phyloP scores from a whole-genome alignment of 2,113 vertebrate genomes.

The Dermatemys mawii region DNA sequence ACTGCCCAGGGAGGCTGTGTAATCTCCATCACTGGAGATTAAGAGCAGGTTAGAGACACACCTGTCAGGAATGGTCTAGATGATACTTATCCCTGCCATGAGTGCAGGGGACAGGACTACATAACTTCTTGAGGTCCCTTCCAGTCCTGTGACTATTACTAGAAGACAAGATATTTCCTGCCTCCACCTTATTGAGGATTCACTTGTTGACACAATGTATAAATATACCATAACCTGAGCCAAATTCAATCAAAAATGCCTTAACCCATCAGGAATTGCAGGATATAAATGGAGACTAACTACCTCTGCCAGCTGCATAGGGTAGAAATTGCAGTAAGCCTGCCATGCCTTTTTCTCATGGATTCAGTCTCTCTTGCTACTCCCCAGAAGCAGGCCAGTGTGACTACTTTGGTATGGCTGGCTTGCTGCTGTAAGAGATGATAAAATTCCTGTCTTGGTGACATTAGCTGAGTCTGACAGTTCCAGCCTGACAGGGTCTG shows the following conservation, averaged over 20 bases:
- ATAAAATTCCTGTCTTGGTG: background rate
- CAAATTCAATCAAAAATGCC: background rate
- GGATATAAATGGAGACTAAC: background rate
- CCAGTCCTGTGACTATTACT: slow-evolving; percentile 28
- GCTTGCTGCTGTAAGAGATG: background rate
- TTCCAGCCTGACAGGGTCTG: background rate
- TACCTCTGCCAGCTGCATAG: background rate
- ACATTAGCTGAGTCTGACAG: background rate
- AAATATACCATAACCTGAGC: background rate
- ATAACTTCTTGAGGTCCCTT: background rate
- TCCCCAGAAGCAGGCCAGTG: background rate
- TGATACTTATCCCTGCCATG: too few species aligned
- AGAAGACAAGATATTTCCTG: slow-evolving; percentile 51
- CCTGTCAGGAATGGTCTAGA: too few species aligned
- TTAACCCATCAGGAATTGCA: background rate
- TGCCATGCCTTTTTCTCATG: background rate
- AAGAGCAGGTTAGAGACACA: too few species aligned
- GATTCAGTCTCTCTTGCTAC: too few species aligned
- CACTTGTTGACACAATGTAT: slow-evolving; percentile 4
- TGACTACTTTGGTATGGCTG: background rate
- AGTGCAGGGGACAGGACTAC: background rate
- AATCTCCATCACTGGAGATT: too few species aligned
- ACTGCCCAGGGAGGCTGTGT: too few species aligned
- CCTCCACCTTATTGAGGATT: background rate
- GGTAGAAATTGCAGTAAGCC: background rate